phyloP scores from a whole-genome alignment of 2,113 vertebrate genomes.

The Catharus minimus region DNA sequence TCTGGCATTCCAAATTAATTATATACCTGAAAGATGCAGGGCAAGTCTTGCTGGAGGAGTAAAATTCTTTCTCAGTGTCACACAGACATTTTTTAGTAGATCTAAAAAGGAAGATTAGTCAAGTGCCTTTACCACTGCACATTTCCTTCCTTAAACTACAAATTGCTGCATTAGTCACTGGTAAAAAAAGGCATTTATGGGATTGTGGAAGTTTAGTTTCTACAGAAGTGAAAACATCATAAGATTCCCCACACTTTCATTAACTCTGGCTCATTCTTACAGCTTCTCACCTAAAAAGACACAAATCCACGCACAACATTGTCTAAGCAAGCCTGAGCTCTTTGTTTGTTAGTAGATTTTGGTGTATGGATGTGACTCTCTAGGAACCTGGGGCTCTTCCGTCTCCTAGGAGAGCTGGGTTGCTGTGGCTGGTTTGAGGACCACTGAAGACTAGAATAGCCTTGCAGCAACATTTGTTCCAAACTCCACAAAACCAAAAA shows the following conservation, averaged over 20 bases:
- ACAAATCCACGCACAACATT: accelerated
- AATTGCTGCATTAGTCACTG: background rate
- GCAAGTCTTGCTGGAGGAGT: background rate
- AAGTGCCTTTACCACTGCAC: background rate
- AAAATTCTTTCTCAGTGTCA: background rate
- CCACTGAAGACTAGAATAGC: accelerated
- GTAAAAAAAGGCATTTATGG: background rate
- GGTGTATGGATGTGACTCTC: background rate
- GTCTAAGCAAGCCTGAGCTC: background rate
- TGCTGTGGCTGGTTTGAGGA: background rate
- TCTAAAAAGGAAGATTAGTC: background rate
- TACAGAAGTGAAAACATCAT: background rate
- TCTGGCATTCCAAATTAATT: constrained; percentile 5
- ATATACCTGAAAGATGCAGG: background rate
- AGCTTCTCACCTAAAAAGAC: background rate
- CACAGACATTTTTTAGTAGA: background rate
- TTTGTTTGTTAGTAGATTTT: background rate
- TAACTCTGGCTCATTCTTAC: background rate
- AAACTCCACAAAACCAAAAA: background rate
- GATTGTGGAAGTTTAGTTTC: background rate
- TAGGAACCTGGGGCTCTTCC: background rate
- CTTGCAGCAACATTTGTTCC: background rate
- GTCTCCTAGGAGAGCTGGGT: background rate
- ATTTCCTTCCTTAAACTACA: background rate
- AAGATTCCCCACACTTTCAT: background rate